Base-by-base conservation (phyloP, 2,888 invertebrate species). In the Dromius quadrimaculatus region DNA sequence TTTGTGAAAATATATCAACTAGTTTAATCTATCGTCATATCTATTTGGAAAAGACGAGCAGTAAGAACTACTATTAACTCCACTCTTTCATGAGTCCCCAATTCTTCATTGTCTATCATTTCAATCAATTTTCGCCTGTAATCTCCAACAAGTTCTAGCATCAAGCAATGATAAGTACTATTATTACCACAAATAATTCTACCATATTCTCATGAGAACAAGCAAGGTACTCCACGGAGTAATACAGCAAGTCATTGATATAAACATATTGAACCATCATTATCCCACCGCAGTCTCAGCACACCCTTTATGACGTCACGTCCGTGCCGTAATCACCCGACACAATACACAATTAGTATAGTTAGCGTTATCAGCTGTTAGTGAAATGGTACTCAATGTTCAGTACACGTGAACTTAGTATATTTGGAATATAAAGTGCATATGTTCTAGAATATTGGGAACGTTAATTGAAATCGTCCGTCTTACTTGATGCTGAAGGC, bases 311-410 rank as follows among this genome's bases (percentile, higher is more conserved):
- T 62, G 62, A 62, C 64, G 47, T 64, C 64, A 64, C 64, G 50
- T 64, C 64, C 47, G 47, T 28, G 20, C 5, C 15, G 45, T 41
- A 64, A 34, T 50, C 47, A 47, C 64, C 45, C 47, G 36, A 32
- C 36, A 64, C 64, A 64, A 64, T 64, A 50, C 64, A 64, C 64
- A 64, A 64, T 64, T 64, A 64, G 64, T 32, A 47, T 34, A 47
- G 50, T 64, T 38, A 63, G 43, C 41, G 43, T 43, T 63, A 63
- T 63, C 63, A 63, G 63, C 28, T 63, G 41, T 32, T 63, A 36
- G 59, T 43, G 41, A 63, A 63, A 43, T 63, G 41, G 23, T 63
- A 43, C 43, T 63, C 28, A 63, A 43, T 63, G 61, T 54, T 54
- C 28, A 13, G 13, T 23, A 17, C 50, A 41, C 17, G 23, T 11